Conservation (phyloP, 2,113 vertebrate species). For the Paedocypris sp. region DNA sequence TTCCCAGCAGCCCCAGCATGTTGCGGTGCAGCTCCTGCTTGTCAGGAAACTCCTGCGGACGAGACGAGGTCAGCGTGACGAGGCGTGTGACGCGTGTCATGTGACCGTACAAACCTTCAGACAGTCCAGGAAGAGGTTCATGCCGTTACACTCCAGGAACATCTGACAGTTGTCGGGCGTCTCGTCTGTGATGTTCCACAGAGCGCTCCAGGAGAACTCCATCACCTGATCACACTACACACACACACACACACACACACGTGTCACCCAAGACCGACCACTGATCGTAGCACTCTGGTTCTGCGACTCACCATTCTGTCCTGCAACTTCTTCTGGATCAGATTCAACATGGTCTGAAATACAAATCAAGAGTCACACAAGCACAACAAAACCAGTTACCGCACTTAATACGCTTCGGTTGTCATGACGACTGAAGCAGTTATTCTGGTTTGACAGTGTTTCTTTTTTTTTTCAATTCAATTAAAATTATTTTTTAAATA, state of each 20-base stretch:
- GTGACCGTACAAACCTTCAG: slow-evolving; percentile 80
- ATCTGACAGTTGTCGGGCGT: slow-evolving; percentile 97
- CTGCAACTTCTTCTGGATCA: slow-evolving; percentile 92
- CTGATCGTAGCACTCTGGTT: background rate
- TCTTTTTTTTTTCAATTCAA: too few relatives aligned
- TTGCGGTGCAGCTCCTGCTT: slow-evolving; percentile 96
- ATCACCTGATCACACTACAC: slow-evolving; percentile 93
- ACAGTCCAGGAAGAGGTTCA: slow-evolving; percentile 95
- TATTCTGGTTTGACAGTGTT: too few relatives aligned
- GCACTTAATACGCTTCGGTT: too few relatives aligned
- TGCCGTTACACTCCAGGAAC: slow-evolving; percentile 91
- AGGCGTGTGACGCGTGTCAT: too few relatives aligned
- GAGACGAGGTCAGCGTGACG: background rate
- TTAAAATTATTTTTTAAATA: too few relatives aligned
- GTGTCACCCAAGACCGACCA: background rate
- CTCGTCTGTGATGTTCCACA: slow-evolving; percentile 98
- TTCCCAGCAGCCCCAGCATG: slow-evolving; percentile 91
- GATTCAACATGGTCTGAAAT: slow-evolving; percentile 86
- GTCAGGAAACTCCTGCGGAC: slow-evolving; percentile 84
- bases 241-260: background rate
- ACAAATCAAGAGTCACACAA: background rate
- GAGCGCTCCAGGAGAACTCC: slow-evolving; percentile 98
- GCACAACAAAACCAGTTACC: background rate
- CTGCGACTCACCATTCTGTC: slow-evolving; percentile 77
- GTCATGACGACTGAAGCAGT: too few relatives aligned